Evolutionary conservation across 2,797 vertebrate species (phyloP), one percentile per base, ranked within the genome.

Genomic region (Nothura maculosa): DNA sequence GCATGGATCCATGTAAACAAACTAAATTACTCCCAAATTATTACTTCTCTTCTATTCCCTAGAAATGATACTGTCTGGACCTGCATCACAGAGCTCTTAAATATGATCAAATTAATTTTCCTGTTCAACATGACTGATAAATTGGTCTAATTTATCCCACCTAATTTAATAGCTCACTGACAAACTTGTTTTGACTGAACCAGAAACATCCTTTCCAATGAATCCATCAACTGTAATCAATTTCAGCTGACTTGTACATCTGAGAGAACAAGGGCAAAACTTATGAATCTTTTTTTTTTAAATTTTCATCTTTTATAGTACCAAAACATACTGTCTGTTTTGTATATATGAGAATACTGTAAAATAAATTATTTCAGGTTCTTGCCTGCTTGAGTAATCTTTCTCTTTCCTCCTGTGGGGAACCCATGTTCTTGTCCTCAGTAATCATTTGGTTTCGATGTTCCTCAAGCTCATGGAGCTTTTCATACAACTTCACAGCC

Each of bases 371-470:
- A 72, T 58, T 52, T 85, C 42, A 73, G 90, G n/a, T 88, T 92
- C 69, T 73, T 92, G 98, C 99, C 98, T 99, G 99, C 95, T 98
- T 99, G 22, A 99, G 95, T 48, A 99, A 95, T 76, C 98, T 98
- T 45, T 99, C 99, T 84, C 99, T 97, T 94, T 99, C 99, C 94
- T 99, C 98, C 96, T 99, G 98, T 2, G 99, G 99, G 12, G 99
- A 99, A 34, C 98, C 98, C 96, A 98, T 94, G 92, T 95, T 98
- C 97, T 98, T 98, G 77, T 99, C 98, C 91, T 99, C 99, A 8
- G 98, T 98, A 97, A 98, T 97, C 98, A 99, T 98, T 94, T 98
- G 79, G 63, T 99, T 98, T 24, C 98, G 98, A 64, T 97, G 98
- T 32, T 96, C 96, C 95, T 99, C 98, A 61, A 99, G 97, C 6